Evolutionary conservation across 2,888 invertebrate genomes (phyloP), one percentile per base, ranked within the genome.

Genomic region (Ophion costatus): DNA sequence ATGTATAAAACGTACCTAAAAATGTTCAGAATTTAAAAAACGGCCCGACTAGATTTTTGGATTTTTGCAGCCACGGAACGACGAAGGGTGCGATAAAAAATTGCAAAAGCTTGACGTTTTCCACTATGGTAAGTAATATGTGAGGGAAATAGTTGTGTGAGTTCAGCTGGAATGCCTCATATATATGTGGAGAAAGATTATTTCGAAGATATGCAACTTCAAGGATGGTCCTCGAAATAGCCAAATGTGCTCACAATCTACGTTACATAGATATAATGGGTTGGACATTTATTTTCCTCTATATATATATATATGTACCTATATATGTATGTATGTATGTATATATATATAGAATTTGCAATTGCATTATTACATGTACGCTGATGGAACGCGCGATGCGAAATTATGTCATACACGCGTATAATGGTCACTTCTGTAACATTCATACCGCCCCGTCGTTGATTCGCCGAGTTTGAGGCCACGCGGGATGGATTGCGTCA

Each of bases 381-480:
- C 71, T 45, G 70, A 64, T 56, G 80, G 45, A 73, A 24, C 29
- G 66, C 61, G 59, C 67, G 51, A 63, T 38, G 81, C 63, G 66
- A 70, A 85, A 85, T 85, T 83, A 83, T 86, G 83, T 86, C 86
- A 86, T 79, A 78, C 78, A 66, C 74, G 45, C 79, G 70, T 73
- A 71, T 73, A 80, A 74, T 59, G 56, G 74, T 77, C 75, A 71
- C 59, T 81, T 86, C 51, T 83, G 80, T 67, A 85, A 77, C 78
- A 66, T 84, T 84, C 66, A 67, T 80, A 51, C 80, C n/a, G 71
- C 17, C 77, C 61, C 67, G 57, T 56, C 79, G 77, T 70, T 75
- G 42, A 51, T 71, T 81, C 73, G 74, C n/a, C 59, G 73, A 38
- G 63, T 78, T 82, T 84, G 84, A 82, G 79, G 83, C 74, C 70